Percentiles rank a stretch among this genome's conserved stretches.
These are phyloP conservation scores for Tokudaia muenninki DNA, from an alignment of 2,797 vertebrate species.

Conservation along the genomic window DNA sequence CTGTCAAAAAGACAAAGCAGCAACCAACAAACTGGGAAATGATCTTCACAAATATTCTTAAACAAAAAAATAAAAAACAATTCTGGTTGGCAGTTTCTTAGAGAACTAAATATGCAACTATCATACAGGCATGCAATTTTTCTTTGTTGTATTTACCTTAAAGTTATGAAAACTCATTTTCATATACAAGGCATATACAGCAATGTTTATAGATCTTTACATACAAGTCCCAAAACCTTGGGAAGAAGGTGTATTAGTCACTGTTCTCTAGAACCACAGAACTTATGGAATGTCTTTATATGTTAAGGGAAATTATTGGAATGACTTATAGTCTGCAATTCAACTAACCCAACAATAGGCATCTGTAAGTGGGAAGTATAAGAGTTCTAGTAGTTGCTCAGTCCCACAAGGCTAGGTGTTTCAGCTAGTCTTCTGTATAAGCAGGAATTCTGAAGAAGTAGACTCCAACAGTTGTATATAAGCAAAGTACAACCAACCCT, in stretches of 20 bases:
- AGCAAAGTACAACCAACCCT: too few relatives aligned
- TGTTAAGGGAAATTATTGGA: not conserved
- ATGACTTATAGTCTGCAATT: not conserved
- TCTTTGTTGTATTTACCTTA: not conserved
- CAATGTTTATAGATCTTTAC: not conserved
- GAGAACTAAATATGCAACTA: not conserved
- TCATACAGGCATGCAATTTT: not conserved
- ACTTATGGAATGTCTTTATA: not conserved
- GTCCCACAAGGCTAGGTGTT: too few relatives aligned
- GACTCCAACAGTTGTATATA: too few relatives aligned
- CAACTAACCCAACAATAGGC: not conserved
- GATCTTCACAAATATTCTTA: not conserved
- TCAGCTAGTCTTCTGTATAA: too few relatives aligned
- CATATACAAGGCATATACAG: not conserved
- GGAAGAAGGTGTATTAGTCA: not conserved
- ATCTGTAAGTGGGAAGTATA: not conserved
- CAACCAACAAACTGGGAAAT: too few relatives aligned
- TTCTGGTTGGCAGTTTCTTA: not conserved
- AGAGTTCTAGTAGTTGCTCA: not conserved
- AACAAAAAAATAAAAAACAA: not conserved
- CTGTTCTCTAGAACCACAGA: not conserved
- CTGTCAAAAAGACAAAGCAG: too few relatives aligned
- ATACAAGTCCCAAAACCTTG: not conserved
- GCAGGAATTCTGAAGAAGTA: too few relatives aligned
- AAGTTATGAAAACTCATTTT: not conserved